These are phyloP conservation scores for Anneissia japonica DNA, from an alignment of 35 echinoderm and acorn worm species.

Conservation along the genomic window DNA sequence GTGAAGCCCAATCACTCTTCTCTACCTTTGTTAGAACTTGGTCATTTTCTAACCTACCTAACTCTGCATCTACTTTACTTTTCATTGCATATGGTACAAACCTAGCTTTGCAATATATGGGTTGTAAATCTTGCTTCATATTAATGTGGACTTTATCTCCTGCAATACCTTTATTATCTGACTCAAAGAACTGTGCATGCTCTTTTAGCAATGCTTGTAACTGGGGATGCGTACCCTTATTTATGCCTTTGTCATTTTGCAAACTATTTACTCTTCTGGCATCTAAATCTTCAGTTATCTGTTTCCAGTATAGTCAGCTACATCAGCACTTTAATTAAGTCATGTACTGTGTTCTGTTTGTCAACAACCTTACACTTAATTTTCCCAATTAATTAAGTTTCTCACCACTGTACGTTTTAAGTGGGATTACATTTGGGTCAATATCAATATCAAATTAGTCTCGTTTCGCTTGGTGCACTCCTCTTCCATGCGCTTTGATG, in stretches of 20 bases:
- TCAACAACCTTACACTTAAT: not conserved
- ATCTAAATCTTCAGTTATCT: not conserved
- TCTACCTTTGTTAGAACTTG: conserved; percentile 16
- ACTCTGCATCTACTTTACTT: conserved; percentile 15
- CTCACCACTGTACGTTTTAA: not conserved
- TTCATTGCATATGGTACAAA: conserved; percentile 14
- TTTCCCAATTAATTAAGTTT: not conserved
- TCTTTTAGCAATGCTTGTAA: not conserved
- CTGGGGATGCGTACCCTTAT: not conserved
- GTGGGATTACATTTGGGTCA: not conserved
- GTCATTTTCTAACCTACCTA: conserved; percentile 23
- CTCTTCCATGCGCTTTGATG: too few species aligned
- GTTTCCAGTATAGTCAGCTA: not conserved
- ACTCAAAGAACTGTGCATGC: not conserved
- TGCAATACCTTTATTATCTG: too few species aligned
- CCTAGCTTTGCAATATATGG: conserved; percentile 8
- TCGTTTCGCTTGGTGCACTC: too few species aligned
- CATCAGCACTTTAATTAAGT: not conserved
- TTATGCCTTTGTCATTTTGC: too few species aligned
- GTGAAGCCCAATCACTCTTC: conserved; percentile 73
- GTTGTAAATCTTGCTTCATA: not conserved
- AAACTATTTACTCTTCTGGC: not conserved
- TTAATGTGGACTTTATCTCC: not conserved
- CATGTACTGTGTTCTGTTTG: not conserved
- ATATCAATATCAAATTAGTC: too few species aligned